phyloP scores from a whole-genome alignment of 1,140 invertebrate species.

The Trichonephila clavipes region DNA sequence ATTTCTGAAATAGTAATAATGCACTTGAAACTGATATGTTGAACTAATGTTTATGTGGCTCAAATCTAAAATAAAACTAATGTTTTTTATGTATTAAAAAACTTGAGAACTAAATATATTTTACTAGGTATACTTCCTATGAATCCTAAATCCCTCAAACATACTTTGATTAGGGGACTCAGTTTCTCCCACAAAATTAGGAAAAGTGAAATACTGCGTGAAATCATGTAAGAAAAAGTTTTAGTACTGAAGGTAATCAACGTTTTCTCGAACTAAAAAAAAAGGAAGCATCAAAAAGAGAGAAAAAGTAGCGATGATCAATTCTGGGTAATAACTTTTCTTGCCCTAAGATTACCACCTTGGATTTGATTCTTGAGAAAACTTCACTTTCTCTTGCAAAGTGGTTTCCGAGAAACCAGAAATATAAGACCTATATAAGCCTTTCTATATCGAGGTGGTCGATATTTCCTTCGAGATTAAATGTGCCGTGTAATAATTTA shows the following conservation, averaged over 20 bases:
- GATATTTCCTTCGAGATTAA: not conserved
- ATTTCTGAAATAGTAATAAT: no score
- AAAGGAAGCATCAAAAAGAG: conserved; percentile 1
- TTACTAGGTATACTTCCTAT: not conserved
- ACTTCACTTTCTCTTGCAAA: not conserved
- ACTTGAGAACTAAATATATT: not conserved
- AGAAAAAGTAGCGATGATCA: not conserved
- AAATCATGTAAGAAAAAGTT: conserved; percentile 4
- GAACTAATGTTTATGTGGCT: no score
- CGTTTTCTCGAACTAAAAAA: not conserved
- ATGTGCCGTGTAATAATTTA: not conserved
- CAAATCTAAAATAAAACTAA: not conserved
- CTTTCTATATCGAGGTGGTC: not conserved
- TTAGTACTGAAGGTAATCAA: not conserved
- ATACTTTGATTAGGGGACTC: not conserved
- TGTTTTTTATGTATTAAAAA: not conserved
- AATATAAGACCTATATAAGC: conserved; percentile 3
- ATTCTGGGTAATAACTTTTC: conserved; percentile 10
- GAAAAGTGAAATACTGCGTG: not conserved
- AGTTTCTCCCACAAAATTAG: not conserved
- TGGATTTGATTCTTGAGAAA: not conserved
- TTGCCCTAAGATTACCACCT: not conserved
- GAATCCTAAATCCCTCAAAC: not conserved
- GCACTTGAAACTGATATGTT: no score
- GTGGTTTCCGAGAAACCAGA: not conserved